phyloP scores from a whole-genome alignment of 2,888 invertebrate genomes.

The Odontothrips loti region DNA sequence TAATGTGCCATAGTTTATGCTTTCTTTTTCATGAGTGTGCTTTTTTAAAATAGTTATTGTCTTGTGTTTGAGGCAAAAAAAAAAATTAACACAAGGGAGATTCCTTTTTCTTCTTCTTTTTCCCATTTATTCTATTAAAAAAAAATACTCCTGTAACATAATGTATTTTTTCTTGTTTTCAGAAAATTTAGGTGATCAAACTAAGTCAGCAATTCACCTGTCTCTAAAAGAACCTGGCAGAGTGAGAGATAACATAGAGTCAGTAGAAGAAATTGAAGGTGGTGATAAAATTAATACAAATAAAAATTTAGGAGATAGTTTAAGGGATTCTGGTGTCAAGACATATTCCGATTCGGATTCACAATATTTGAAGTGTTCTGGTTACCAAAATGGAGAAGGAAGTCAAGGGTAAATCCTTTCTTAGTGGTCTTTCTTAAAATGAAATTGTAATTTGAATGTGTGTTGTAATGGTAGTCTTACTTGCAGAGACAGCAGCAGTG shows the following conservation, averaged over 20 bases:
- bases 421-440: not conserved
- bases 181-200: slow-evolving; percentile 49
- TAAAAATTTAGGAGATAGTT: not conserved
- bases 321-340: not conserved
- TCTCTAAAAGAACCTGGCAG: slow-evolving; percentile 50
- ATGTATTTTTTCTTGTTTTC: slow-evolving; percentile 20
- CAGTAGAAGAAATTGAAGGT: not conserved
- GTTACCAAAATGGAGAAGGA: not conserved
- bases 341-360: too few relatives aligned
- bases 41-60: not conserved
- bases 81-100: too few relatives aligned
- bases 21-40: not conserved
- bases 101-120: not conserved
- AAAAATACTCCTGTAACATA: not conserved
- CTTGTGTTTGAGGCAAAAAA: too few relatives aligned
- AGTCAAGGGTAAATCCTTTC: not conserved
- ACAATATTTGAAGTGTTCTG: too few relatives aligned
- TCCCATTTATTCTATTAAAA: not conserved
- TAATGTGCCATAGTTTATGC: not conserved
- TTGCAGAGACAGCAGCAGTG: not conserved
- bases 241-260: not conserved
- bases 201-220: slow-evolving; percentile 53
- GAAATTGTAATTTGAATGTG: not conserved
- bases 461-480: not conserved
- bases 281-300: not conserved